Evolutionary conservation across 2,888 invertebrate genomes (phyloP), one percentile per base, ranked within the genome.

Genomic region (Zygaena filipendulae): DNA sequence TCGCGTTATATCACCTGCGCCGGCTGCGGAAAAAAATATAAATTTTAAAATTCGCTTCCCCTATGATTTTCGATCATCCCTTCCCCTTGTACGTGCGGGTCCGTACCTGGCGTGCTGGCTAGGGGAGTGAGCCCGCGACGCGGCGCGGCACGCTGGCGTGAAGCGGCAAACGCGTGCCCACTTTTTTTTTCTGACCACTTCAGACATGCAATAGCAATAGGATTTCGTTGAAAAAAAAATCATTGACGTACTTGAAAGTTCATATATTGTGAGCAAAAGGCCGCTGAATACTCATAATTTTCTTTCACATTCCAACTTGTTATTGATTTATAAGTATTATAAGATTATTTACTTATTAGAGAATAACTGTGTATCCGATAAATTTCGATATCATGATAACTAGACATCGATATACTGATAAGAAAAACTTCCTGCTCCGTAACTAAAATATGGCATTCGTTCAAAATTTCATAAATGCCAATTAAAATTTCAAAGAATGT

Each of bases 11-110:
- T 79, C 79, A 77, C 77, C 79, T 77, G 77, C 74, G 75, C 75
- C 77, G 77, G 77, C 75, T 77, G 79, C 77, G n/a, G n/a, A n/a
- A 77, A 77, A 79, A 79, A 79, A 77, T 68, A 72, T 70, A 71
- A 71, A 71, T 69, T 75, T 75, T 58, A 70, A 75, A 79, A 72
- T 74, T 74, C 72, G 75, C 77, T 75, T 77, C 77, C 79, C 79
- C 75, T 79, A 77, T 79, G 77, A 77, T 79, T 79, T 77, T 75
- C 66, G 74, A 72, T 69, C 79, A 79, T 77, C 77, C 79, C 79
- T 79, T 71, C 79, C 75, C 72, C 67, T 51, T 46, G 50, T 68
- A 62, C 64, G 72, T 74, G 68, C 74, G 71, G 68, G 75, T 63
- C 58, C 54, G 77, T 79, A 77, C 79, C 79, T 77, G 75, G 77